Evolutionary conservation across 2,113 vertebrate species (phyloP).

Genomic region (Plecotus auritus): DNA sequence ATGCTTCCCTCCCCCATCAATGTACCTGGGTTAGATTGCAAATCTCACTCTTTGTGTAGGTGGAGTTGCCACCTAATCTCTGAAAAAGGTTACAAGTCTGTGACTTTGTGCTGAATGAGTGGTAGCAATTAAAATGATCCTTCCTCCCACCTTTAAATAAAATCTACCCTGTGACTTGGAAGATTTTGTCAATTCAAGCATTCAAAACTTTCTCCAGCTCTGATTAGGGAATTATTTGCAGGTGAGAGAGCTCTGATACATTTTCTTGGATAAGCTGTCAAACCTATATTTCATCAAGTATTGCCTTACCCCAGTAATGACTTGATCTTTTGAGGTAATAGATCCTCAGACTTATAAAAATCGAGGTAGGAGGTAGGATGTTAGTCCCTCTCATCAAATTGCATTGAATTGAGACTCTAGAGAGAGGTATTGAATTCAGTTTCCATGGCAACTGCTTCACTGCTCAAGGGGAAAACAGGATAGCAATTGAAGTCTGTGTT

Average conservation of each 20-base stretch:
- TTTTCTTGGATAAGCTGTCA: slow-evolving; percentile 43
- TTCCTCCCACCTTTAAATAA: not conserved
- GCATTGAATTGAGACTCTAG: slow-evolving; percentile 22
- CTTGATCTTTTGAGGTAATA: not conserved
- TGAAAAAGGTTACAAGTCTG: not conserved
- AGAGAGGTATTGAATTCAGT: slow-evolving; percentile 44
- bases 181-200: slow-evolving; percentile 53
- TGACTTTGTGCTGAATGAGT: not conserved
- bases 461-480: slow-evolving; percentile 64
- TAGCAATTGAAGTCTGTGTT: slow-evolving; percentile 67
- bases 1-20: not conserved
- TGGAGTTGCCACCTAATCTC: not conserved
- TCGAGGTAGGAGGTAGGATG: not conserved
- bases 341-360: not conserved
- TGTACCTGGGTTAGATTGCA: not conserved
- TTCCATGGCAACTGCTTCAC: slow-evolving; percentile 73
- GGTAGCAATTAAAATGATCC: not conserved
- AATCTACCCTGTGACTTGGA: slow-evolving; percentile 52
- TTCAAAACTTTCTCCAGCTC: slow-evolving; percentile 55
- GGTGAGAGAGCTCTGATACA: slow-evolving; percentile 56
- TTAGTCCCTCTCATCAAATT: slow-evolving; percentile 56
- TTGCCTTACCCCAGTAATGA: not conserved
- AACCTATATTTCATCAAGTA: slow-evolving; percentile 5
- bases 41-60: not conserved
- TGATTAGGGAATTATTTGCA: slow-evolving; percentile 65